These are phyloP conservation scores for Anorthoa munda DNA, from an alignment of 2,888 invertebrate genomes.

Conservation along the genomic window DNA sequence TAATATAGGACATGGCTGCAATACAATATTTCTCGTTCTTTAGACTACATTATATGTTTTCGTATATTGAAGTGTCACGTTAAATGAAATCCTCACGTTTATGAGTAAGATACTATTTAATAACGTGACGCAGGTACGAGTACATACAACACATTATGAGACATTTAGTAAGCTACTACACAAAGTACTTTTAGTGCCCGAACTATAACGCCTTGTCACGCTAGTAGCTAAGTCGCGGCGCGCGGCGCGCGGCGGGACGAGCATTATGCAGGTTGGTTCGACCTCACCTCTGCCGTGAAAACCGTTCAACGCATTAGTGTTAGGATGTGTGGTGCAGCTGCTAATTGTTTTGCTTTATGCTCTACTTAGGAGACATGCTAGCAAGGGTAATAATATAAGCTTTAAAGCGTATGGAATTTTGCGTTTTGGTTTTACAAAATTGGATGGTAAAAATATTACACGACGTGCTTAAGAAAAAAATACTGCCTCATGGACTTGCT, in stretches of 20 bases:
- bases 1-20: neutral
- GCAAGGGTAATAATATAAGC: neutral
- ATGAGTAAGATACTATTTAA: neutral
- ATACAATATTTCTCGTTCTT: neutral
- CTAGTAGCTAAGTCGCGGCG: neutral
- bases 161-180: neutral
- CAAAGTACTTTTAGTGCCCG: neutral
- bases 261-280: neutral
- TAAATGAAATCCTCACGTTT: neutral
- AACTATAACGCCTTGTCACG: neutral
- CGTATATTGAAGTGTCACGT: neutral
- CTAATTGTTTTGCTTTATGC: conserved; percentile 14
- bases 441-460: neutral
- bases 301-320: conserved; percentile 5
- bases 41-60: neutral
- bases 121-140: neutral
- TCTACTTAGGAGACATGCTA: neutral
- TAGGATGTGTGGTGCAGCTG: conserved; percentile 5
- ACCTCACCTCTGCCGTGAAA: neutral
- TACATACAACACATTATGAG: neutral
- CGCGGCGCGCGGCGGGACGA: neutral
- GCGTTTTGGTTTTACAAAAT: neutral
- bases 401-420: neutral
- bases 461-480: neutral
- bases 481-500: neutral